These are phyloP conservation scores for Itoplectis maculator DNA, from an alignment of 2,888 invertebrate genomes.

Conservation along the genomic window DNA sequence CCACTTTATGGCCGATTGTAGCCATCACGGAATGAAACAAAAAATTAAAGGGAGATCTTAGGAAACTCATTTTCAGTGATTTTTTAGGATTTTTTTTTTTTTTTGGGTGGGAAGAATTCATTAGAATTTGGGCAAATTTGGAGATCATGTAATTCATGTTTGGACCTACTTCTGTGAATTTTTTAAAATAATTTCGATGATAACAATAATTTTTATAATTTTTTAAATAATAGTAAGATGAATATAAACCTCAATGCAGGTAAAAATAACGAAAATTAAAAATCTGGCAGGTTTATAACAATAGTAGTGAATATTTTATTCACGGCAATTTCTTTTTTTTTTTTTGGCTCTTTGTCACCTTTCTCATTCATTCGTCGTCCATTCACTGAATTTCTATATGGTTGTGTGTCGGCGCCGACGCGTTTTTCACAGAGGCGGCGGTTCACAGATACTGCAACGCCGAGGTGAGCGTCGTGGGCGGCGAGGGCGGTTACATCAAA, in stretches of 20 bases:
- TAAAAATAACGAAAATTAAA: too few species aligned
- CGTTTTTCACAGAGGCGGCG: conserved; percentile 82
- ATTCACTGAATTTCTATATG: background rate
- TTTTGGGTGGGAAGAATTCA: too few species aligned
- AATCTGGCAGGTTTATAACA: too few species aligned
- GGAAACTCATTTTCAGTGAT: background rate
- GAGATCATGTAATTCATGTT: background rate
- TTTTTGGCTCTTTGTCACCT: background rate
- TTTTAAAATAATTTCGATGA: background rate
- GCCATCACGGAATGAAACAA: too few species aligned
- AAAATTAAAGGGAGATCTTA: background rate
- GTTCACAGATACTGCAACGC: conserved; percentile 85
- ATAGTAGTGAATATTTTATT: too few species aligned
- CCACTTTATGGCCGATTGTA: too few species aligned
- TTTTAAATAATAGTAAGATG: too few species aligned
- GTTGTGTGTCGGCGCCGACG: background rate
- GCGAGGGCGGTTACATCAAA: conserved; percentile 82
- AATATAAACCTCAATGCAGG: too few species aligned
- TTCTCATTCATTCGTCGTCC: conserved; percentile 27
- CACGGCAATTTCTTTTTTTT: background rate
- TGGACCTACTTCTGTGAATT: too few species aligned
- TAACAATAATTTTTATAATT: too few species aligned
- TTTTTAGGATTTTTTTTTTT: background rate
- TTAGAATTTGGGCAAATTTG: too few species aligned
- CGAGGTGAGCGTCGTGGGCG: conserved; percentile 82